phyloP scores from a whole-genome alignment of 2,113 vertebrate genomes.

The Cisticola juncidis region DNA sequence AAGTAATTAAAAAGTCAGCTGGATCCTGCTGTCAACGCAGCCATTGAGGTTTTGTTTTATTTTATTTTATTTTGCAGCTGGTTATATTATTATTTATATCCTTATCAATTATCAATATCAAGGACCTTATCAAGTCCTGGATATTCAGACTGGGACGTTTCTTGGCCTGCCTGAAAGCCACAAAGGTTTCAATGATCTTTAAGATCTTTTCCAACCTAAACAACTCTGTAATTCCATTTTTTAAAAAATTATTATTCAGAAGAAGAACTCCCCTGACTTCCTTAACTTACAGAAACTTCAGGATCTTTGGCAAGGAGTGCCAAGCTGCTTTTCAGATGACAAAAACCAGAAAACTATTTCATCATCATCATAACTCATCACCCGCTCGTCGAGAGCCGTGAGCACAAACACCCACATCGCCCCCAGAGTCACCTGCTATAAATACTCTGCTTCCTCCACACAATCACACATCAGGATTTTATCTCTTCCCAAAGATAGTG shows the following conservation, averaged over 20 bases:
- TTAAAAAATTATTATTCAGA: neutral
- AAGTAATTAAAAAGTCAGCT: neutral
- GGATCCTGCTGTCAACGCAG: neutral
- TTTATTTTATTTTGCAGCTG: neutral
- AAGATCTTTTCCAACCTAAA: neutral
- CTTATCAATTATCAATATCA: neutral
- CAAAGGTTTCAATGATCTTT: neutral
- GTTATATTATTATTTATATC: neutral
- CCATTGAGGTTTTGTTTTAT: neutral
- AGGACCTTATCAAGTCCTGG: neutral
- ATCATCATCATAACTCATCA: neutral
- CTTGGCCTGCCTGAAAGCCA: neutral
- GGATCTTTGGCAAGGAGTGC: neutral
- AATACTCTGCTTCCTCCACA: neutral
- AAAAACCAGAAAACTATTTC: neutral
- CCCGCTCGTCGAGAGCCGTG: accelerated
- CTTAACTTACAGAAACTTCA: neutral
- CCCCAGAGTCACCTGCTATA: neutral
- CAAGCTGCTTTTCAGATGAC: neutral
- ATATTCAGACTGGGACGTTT: neutral
- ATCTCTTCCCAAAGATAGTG: neutral
- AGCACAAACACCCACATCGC: neutral
- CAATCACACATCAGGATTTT: neutral
- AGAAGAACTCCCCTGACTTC: neutral
- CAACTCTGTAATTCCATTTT: neutral